phyloP scores from a whole-genome alignment of 1,140 invertebrate genomes.

The Leguminivora glycinivorella region DNA sequence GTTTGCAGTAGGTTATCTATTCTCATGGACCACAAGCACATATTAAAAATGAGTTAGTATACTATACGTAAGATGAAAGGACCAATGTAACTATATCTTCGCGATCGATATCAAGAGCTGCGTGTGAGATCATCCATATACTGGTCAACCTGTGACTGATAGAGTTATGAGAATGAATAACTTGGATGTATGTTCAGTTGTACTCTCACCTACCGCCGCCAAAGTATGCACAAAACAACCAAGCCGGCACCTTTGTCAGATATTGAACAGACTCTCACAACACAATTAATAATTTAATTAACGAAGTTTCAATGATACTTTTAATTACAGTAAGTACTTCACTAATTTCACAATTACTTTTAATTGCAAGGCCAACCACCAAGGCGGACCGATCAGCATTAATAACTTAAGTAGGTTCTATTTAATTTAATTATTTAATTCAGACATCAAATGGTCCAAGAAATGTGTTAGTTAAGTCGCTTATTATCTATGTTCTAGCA shows the following conservation, averaged over 20 bases:
- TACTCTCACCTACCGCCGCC: constrained; percentile 50
- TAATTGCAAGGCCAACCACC: too few relatives aligned
- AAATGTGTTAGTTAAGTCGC: too few relatives aligned
- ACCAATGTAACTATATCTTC: background rate
- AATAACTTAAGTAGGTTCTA: too few relatives aligned
- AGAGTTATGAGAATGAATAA: background rate
- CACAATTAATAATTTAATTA: constrained; percentile 27
- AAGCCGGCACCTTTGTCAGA: constrained; percentile 8
- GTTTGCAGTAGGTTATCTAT: too few relatives aligned
- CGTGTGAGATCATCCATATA: background rate
- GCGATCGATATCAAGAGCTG: background rate
- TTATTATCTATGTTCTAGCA: too few relatives aligned
- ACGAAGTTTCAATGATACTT: constrained; percentile 1
- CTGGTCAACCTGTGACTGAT: background rate
- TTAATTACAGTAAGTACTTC: constrained; percentile 17
- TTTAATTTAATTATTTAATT: too few relatives aligned
- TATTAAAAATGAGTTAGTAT: too few relatives aligned
- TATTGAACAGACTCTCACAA: constrained; percentile 16
- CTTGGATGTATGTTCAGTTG: background rate
- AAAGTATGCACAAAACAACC: constrained; percentile 17
- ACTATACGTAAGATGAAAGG: too few relatives aligned
- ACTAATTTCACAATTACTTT: too few relatives aligned
- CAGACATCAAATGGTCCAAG: too few relatives aligned
- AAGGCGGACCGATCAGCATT: background rate
- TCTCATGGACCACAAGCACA: too few relatives aligned